phyloP scores from a whole-genome alignment of 2,113 vertebrate species.

The Nyctibius bracteatus region DNA sequence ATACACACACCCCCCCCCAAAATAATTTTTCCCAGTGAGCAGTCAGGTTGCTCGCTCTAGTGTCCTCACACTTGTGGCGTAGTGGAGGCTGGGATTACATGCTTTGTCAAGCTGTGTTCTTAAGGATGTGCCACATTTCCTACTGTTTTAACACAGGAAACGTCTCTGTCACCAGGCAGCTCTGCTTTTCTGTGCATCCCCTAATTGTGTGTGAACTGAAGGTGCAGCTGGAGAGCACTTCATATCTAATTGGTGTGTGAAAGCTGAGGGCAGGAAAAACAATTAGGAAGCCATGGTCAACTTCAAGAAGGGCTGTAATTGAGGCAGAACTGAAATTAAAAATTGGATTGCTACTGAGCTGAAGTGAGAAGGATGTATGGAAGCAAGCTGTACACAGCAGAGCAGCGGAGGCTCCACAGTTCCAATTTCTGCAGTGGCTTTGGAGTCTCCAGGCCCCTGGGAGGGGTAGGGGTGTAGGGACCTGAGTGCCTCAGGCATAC shows the following conservation, averaged over 20 bases:
- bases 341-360: not conserved
- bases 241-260: not conserved
- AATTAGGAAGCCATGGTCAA: constrained; percentile 1
- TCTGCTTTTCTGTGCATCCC: not conserved
- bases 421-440: not conserved
- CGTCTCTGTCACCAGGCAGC: not conserved
- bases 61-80: not conserved
- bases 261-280: constrained; percentile 20
- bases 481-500: not conserved
- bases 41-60: not conserved
- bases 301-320: not conserved
- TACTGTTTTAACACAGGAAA: not conserved
- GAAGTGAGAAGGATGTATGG: not conserved
- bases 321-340: constrained; percentile 17
- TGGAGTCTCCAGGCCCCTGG: not conserved
- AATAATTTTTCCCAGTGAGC: not conserved
- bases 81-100: not conserved
- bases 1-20: too few species aligned
- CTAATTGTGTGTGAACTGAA: constrained; percentile 15
- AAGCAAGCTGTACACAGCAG: not conserved
- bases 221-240: constrained; percentile 18
- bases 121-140: not conserved
- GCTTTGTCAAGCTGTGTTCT: not conserved
- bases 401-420: not conserved
- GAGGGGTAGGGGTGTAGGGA: not conserved